A percentile compares a stretch with the other conserved stretches of the same genome.
These are phyloP conservation scores for Diacarnus erythraeanus DNA, from an alignment of 37 sponge, comb jelly and placozoan species.

Conservation along the genomic window DNA sequence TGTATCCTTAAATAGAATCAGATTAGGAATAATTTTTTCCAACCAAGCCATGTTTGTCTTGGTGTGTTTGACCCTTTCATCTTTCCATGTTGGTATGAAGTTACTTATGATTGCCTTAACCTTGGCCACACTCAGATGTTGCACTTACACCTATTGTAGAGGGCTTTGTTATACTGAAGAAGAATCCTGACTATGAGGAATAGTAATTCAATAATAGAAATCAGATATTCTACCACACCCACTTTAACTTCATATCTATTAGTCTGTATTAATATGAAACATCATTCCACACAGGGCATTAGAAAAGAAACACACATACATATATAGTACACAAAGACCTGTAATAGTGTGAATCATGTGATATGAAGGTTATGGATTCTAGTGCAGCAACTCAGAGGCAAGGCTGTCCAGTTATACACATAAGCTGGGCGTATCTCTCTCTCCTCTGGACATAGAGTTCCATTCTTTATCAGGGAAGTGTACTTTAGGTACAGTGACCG, in stretches of 20 bases:
- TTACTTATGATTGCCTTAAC: slow-evolving; percentile 5
- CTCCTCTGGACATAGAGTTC: slow-evolving; percentile 40
- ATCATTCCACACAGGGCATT: too few species aligned
- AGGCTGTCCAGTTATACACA: slow-evolving; percentile 60
- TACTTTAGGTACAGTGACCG: slow-evolving; percentile 18
- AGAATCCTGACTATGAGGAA: slow-evolving; percentile 82
- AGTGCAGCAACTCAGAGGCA: slow-evolving; percentile 44
- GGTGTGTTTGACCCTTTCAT: not conserved
- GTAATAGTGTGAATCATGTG: not conserved
- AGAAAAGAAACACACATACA: too few species aligned
- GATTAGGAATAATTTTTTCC: not conserved
- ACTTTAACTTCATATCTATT: too few species aligned
- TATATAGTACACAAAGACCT: too few species aligned
- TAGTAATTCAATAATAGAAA: slow-evolving; percentile 1
- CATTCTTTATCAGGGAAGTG: slow-evolving; percentile 10
- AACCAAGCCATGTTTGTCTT: not conserved
- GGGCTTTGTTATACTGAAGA: slow-evolving; percentile 92
- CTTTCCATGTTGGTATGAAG: not conserved
- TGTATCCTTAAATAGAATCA: slow-evolving; percentile 78
- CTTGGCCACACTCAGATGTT: slow-evolving; percentile 37
- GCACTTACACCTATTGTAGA: slow-evolving; percentile 85
- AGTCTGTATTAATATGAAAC: too few species aligned
- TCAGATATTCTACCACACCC: too few species aligned
- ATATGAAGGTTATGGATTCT: slow-evolving; percentile 23
- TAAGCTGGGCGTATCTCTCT: slow-evolving; percentile 28